Percentiles rank a stretch among this genome's conserved stretches.
These are phyloP conservation scores for Erythrolamprus reginae DNA, from an alignment of 2,113 vertebrate species.

Conservation along the genomic window DNA sequence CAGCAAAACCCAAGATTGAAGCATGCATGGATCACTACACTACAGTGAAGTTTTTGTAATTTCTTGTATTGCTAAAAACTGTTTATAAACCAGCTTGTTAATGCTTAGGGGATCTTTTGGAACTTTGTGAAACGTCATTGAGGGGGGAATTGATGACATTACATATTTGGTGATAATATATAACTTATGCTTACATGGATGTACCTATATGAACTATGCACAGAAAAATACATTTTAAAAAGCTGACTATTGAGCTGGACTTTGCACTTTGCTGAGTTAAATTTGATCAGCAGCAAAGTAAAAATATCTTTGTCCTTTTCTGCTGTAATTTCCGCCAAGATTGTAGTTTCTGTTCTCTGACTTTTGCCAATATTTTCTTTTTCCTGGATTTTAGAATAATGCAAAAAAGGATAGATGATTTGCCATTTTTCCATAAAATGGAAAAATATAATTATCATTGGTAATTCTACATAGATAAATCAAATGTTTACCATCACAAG, in stretches of 20 bases:
- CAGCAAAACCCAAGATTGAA: background rate
- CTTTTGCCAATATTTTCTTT: background rate
- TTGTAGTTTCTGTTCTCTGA: background rate
- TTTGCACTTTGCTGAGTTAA: background rate
- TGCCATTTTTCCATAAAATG: background rate
- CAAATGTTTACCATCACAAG: background rate
- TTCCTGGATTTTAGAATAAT: background rate
- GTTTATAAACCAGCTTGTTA: background rate
- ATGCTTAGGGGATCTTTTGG: background rate
- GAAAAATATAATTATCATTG: background rate
- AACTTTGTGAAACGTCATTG: background rate
- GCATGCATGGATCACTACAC: background rate
- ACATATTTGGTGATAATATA: background rate
- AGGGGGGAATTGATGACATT: background rate
- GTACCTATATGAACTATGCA: background rate
- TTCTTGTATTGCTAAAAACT: background rate
- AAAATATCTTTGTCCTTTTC: background rate
- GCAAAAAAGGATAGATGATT: background rate
- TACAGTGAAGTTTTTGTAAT: rapidly evolving
- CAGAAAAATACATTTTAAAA: background rate
- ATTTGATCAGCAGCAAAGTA: background rate
- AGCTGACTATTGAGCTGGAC: background rate
- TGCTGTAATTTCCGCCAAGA: background rate
- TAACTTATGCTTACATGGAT: no score
- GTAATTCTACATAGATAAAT: background rate